A percentile compares a stretch with the other conserved stretches of the same genome.
phyloP scores from a whole-genome alignment of 2,113 vertebrate species.

The Thermophis baileyi region DNA sequence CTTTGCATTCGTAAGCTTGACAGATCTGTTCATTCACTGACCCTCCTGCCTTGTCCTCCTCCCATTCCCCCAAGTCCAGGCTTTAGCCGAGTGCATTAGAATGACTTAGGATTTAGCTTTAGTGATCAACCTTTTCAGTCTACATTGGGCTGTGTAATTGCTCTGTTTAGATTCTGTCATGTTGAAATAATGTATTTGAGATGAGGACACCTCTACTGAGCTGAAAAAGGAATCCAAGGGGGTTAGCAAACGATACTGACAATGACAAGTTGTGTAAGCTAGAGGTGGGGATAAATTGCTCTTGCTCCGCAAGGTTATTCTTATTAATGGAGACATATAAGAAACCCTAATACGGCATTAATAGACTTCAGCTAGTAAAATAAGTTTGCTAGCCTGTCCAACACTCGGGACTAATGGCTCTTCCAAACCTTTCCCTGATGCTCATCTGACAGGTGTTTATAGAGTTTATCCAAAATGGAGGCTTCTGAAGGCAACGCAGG shows the following conservation, averaged over 20 bases:
- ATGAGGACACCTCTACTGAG: constrained; percentile 15
- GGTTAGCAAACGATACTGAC: constrained; percentile 40
- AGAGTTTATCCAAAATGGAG: constrained; percentile 48
- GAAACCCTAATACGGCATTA: constrained; percentile 52
- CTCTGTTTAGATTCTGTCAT: constrained; percentile 57
- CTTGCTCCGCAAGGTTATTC: constrained; percentile 51
- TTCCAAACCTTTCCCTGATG: constrained; percentile 19
- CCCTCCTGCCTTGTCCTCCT: neutral
- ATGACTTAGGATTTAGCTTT: constrained; percentile 53
- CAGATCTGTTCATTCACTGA: constrained; percentile 61
- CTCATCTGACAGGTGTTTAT: constrained; percentile 36
- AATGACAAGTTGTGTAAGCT: constrained; percentile 43
- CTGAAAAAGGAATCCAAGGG: constrained; percentile 51
- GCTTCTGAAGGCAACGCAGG: neutral
- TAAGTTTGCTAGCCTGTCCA: constrained; percentile 43
- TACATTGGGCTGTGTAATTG: constrained; percentile 63
- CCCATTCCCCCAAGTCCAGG: neutral
- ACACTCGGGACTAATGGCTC: constrained; percentile 29
- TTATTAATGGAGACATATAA: constrained; percentile 52
- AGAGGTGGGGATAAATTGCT: constrained; percentile 55
- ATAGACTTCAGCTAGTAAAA: constrained; percentile 45
- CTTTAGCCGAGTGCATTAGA: constrained; percentile 27
- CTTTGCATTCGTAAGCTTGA: constrained; percentile 45
- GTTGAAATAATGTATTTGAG: constrained; percentile 59
- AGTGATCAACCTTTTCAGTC: constrained; percentile 50